phyloP scores from a whole-genome alignment of 1,140 invertebrate genomes.

The Xylocopa sonorina region DNA sequence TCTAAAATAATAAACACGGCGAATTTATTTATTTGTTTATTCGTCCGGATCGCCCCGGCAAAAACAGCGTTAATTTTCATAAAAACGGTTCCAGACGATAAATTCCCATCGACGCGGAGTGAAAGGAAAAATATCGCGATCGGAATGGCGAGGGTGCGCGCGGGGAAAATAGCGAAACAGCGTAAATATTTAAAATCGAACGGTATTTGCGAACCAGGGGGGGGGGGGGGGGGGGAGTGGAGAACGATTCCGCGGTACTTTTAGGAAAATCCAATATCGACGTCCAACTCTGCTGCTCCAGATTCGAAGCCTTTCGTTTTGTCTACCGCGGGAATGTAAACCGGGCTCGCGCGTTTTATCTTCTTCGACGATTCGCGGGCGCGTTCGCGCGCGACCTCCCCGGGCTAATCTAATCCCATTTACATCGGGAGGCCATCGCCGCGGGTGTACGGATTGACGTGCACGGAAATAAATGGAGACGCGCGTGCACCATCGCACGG shows the following conservation, averaged over 20 bases:
- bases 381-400: not conserved
- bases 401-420: constrained; percentile 64
- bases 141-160: not conserved
- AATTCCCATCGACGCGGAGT: not conserved
- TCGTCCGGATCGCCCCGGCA: no score
- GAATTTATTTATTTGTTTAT: not conserved
- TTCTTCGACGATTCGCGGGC: rapidly evolving
- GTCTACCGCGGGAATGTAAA: not conserved
- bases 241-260: not conserved
- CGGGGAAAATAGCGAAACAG: not conserved
- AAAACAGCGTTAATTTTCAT: constrained; percentile 14
- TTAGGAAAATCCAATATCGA: not conserved
- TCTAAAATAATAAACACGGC: constrained; percentile 14
- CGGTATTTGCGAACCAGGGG: not conserved
- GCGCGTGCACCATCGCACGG: constrained; percentile 22
- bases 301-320: not conserved
- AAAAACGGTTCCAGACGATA: not conserved
- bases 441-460: constrained; percentile 61
- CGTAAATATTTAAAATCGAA: constrained; percentile 28
- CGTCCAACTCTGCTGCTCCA: not conserved
- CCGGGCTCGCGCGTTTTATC: not conserved
- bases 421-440: constrained; percentile 56
- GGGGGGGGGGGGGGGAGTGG: no score
- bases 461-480: constrained; percentile 67
- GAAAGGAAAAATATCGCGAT: constrained; percentile 5